Conservation (phyloP, 1,140 invertebrate species). For the Rhopalosiphum padi region DNA sequence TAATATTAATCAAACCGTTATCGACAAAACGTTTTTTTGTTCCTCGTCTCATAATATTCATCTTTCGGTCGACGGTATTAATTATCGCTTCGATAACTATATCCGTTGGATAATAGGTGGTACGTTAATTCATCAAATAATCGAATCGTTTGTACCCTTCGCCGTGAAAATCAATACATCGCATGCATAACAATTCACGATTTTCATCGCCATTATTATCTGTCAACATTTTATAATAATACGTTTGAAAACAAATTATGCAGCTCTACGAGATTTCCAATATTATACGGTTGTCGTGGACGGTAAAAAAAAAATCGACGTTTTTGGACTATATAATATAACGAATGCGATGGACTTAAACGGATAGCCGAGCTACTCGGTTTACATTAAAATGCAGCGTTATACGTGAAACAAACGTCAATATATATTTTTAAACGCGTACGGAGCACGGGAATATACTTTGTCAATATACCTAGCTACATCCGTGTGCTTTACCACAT, state of each 20-base stretch:
- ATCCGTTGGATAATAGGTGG: neutral
- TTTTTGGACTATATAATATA: neutral
- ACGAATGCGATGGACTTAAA: neutral
- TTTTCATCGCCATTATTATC: neutral
- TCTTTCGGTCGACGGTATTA: neutral
- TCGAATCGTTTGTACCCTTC: neutral
- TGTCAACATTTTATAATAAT: neutral
- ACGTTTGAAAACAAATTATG: neutral
- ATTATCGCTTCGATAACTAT: neutral
- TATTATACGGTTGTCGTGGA: neutral
- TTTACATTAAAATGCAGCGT: neutral
- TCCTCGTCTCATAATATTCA: neutral
- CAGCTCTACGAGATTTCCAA: no score
- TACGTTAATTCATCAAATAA: neutral
- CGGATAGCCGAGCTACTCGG: neutral
- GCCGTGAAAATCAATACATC: neutral
- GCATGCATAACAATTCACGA: neutral
- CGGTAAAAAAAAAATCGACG: neutral
- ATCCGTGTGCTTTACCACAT: neutral
- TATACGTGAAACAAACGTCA: neutral
- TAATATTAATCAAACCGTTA: neutral
- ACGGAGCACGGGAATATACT: neutral
- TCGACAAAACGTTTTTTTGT: neutral
- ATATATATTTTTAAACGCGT: neutral
- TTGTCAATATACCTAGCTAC: neutral